phyloP scores from a whole-genome alignment of 1,140 invertebrate species.

The Drepana arcuata region DNA sequence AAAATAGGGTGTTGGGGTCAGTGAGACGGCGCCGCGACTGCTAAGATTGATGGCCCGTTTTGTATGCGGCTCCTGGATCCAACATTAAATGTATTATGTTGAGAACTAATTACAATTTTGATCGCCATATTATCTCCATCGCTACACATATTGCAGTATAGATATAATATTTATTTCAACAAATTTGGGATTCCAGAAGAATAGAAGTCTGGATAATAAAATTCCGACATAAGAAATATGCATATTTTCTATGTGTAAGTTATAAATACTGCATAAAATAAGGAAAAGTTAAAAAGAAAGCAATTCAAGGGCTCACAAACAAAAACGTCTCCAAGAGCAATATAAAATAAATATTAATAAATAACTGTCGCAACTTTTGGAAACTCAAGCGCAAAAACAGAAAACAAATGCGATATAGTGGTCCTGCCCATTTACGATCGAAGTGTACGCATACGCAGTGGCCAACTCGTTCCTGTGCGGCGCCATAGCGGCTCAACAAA shows the following conservation, averaged over 20 bases:
- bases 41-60: conserved; percentile 47
- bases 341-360: conserved; percentile 6
- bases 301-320: too few species aligned
- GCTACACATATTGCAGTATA: too few species aligned
- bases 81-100: conserved; percentile 11
- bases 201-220: too few species aligned
- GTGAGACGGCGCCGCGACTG: conserved; percentile 39
- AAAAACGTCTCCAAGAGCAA: too few species aligned
- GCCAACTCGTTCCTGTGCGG: conserved; percentile 18
- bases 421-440: conserved; percentile 11
- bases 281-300: too few species aligned
- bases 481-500: conserved; percentile 54
- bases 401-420: conserved; percentile 12
- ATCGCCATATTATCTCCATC: too few species aligned
- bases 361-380: conserved; percentile 12
- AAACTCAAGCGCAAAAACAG: conserved; percentile 11
- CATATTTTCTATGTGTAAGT: too few species aligned
- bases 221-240: too few species aligned
- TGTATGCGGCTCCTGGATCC: conserved; percentile 21
- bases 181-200: too few species aligned
- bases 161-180: too few species aligned
- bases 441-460: conserved; percentile 12
- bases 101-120: conserved; percentile 17
- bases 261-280: too few species aligned
- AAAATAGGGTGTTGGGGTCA: conserved; percentile 32